Evolutionary conservation across 2,888 invertebrate species (phyloP).

Genomic region (Clepsis dumicolana): DNA sequence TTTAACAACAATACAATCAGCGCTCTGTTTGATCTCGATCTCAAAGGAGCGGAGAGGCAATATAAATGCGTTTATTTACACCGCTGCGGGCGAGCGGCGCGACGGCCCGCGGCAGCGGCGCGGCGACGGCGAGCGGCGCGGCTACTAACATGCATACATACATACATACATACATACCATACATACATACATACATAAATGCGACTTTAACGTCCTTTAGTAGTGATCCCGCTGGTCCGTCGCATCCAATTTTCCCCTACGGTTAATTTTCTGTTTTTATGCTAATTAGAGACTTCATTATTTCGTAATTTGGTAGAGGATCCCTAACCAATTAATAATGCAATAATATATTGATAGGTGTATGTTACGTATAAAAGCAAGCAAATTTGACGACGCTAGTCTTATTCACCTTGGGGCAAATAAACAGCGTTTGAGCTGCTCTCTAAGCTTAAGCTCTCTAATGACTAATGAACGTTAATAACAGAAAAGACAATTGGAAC

Average conservation of each 20-base stretch:
- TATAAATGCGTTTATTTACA: conserved; percentile 4
- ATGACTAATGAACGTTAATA: conserved; percentile 7
- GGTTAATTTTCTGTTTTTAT: no score
- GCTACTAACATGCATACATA: background rate
- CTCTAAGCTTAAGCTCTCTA: background rate
- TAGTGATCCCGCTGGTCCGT: no score
- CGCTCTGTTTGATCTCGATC: conserved; percentile 24
- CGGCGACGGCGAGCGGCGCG: background rate
- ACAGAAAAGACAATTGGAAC: background rate
- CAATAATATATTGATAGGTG: no score
- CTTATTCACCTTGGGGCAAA: background rate
- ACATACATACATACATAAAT: no score
- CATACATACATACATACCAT: no score
- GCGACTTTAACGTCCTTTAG: no score
- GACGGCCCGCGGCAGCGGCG: background rate
- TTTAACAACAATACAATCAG: conserved; percentile 36
- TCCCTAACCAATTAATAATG: no score
- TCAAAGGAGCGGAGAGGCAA: conserved; percentile 16
- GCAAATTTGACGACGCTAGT: no score
- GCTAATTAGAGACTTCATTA: no score
- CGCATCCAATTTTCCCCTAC: no score
- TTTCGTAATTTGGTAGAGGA: no score
- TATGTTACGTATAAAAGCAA: no score
- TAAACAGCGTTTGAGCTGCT: background rate
- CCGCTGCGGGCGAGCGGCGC: background rate